Percentiles rank a stretch among this genome's conserved stretches.
Evolutionary conservation across 2,113 vertebrate genomes (phyloP).

Genomic region (Ovibos moschatus): DNA sequence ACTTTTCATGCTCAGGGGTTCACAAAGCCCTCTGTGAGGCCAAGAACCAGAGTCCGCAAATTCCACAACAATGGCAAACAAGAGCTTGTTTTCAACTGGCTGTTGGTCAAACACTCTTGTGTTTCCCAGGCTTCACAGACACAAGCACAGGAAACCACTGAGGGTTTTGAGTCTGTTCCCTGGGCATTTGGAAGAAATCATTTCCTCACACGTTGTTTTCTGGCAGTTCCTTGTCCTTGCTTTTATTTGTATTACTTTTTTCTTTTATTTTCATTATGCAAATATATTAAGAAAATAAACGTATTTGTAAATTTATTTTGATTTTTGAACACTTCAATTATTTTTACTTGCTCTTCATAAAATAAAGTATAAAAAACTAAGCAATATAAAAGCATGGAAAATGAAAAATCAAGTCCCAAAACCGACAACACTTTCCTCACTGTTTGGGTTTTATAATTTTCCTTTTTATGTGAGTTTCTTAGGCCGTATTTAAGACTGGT

Average conservation of each 20-base stretch:
- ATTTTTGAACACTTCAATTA: not conserved
- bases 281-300: not conserved
- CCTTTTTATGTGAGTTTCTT: not conserved
- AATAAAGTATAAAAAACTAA: not conserved
- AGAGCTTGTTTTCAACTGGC: not conserved
- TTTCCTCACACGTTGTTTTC: not conserved
- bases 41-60: not conserved
- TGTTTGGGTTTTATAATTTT: not conserved
- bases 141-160: not conserved
- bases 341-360: not conserved
- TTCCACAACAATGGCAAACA: slow-evolving; percentile 25
- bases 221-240: not conserved
- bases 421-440: not conserved
- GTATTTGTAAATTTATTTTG: not conserved
- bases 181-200: not conserved
- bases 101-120: not conserved
- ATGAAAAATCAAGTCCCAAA: not conserved
- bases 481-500: not conserved
- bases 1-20: slow-evolving; percentile 20
- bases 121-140: not conserved
- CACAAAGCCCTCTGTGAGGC: not conserved
- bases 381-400: not conserved
- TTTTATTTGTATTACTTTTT: not conserved
- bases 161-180: not conserved
- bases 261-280: not conserved